Evolutionary conservation across 2,113 vertebrate species (phyloP).

Genomic region (Amblyornis subalaris): DNA sequence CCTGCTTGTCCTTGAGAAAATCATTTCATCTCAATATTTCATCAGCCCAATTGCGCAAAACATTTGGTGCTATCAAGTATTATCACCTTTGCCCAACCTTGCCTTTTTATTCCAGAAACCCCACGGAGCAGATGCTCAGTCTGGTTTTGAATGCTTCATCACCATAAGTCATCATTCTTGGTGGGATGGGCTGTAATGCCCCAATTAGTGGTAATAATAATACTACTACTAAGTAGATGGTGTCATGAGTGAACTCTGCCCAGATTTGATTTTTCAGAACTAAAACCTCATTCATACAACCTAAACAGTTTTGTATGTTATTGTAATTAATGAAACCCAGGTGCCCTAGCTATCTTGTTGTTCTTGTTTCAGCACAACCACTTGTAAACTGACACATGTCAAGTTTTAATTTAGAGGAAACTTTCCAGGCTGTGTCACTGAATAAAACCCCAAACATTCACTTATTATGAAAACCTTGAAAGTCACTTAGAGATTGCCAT

Average conservation of each 20-base stretch:
- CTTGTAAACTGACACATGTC: constrained; percentile 17
- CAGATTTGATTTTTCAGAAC: not conserved
- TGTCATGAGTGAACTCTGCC: not conserved
- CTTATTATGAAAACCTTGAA: constrained; percentile 49
- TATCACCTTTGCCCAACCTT: not conserved
- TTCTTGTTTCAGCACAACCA: constrained; percentile 4
- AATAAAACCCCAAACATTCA: not conserved
- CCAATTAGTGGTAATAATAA: not conserved
- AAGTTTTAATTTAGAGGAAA: constrained; percentile 47
- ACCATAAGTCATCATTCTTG: not conserved
- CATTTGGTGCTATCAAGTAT: not conserved
- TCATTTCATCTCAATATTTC: not conserved
- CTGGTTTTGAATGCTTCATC: not conserved
- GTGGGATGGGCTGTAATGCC: not conserved
- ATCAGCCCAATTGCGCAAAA: not conserved
- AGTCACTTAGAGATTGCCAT: constrained; percentile 29
- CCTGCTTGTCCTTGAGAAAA: not conserved
- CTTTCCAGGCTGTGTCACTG: constrained; percentile 33
- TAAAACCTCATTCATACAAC: not conserved
- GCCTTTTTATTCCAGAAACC: not conserved
- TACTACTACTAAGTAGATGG: not conserved
- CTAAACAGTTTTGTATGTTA: constrained; percentile 2
- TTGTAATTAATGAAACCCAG: constrained; percentile 40
- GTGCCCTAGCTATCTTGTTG: constrained; percentile 12
- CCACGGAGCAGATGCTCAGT: not conserved